phyloP scores from a whole-genome alignment of 2,888 invertebrate species.

The Halictus quadricinctus region DNA sequence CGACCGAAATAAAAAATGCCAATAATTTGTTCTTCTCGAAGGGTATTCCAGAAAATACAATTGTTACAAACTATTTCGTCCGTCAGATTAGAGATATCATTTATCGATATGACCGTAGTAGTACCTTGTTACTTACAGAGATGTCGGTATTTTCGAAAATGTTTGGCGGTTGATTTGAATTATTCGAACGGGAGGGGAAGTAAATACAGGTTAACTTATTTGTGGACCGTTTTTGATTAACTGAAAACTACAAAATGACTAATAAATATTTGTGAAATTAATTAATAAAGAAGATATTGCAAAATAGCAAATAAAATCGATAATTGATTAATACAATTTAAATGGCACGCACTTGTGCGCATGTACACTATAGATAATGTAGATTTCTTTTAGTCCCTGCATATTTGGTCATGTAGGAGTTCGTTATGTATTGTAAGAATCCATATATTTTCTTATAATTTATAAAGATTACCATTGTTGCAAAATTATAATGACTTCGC shows the following conservation, averaged over 20 bases:
- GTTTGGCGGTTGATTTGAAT: background rate
- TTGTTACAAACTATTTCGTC: background rate
- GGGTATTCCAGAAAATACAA: conserved; percentile 8
- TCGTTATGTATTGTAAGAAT: background rate
- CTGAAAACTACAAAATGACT: background rate
- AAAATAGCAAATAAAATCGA: background rate
- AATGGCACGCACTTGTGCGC: background rate
- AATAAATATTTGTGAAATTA: background rate
- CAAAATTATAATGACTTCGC: background rate
- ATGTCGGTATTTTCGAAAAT: conserved; percentile 15
- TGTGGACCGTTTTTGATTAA: background rate
- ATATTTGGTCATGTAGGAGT: conserved; percentile 5
- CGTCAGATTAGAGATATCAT: conserved; percentile 33
- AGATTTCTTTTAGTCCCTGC: background rate
- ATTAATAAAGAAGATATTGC: background rate
- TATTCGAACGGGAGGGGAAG: background rate
- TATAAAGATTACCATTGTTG: background rate
- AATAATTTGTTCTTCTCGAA: background rate
- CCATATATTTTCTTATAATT: background rate
- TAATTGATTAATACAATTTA: background rate
- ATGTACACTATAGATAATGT: background rate
- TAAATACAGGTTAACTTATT: background rate
- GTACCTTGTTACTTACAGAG: conserved; percentile 22
- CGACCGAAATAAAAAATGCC: background rate
- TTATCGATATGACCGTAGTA: conserved; percentile 33